Evolutionary conservation across 1,140 invertebrate genomes (phyloP).

Genomic region (Orius laevigatus): DNA sequence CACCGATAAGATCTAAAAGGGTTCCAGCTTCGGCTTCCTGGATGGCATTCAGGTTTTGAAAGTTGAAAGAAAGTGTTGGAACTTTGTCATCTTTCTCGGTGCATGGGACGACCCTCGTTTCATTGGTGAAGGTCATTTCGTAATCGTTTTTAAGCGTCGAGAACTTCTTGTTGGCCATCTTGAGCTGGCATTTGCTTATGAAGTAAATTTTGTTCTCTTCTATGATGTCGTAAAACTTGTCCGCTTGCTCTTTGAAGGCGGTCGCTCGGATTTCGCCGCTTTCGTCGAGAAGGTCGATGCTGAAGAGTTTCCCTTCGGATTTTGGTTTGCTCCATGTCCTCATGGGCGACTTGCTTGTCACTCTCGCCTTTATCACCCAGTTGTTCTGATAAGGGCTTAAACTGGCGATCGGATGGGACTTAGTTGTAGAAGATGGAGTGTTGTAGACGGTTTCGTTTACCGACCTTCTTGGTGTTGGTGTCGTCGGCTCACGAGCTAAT

Average conservation of each 20-base stretch:
- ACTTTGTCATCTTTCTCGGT: slow-evolving; percentile 43
- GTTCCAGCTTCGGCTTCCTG: slow-evolving; percentile 45
- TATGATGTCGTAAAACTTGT: slow-evolving; percentile 80
- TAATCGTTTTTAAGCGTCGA: slow-evolving; percentile 80
- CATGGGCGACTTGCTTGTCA: slow-evolving; percentile 67
- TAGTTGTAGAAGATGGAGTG: slow-evolving; percentile 11
- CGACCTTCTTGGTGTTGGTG: no score
- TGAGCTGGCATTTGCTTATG: slow-evolving; percentile 63
- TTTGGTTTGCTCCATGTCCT: slow-evolving; percentile 79
- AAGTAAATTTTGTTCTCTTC: slow-evolving; percentile 75
- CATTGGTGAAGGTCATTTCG: slow-evolving; percentile 78
- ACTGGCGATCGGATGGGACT: slow-evolving; percentile 48
- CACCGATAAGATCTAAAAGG: slow-evolving; percentile 71
- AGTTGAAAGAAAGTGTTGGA: slow-evolving; percentile 69
- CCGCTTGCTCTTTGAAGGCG: slow-evolving; percentile 76
- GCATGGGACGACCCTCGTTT: slow-evolving; percentile 60
- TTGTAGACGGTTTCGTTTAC: slow-evolving; percentile 11
- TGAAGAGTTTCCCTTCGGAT: slow-evolving; percentile 89
- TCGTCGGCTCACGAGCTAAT: no score
- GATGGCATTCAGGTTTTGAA: slow-evolving; percentile 61
- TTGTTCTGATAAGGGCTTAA: slow-evolving; percentile 84
- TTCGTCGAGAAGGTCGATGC: slow-evolving; percentile 82
- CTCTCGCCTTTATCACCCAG: slow-evolving; percentile 84
- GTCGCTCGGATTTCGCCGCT: slow-evolving; percentile 90
- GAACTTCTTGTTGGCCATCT: slow-evolving; percentile 85